Conservation (phyloP, 2,113 vertebrate species). For the Rhinolophus sinicus region DNA sequence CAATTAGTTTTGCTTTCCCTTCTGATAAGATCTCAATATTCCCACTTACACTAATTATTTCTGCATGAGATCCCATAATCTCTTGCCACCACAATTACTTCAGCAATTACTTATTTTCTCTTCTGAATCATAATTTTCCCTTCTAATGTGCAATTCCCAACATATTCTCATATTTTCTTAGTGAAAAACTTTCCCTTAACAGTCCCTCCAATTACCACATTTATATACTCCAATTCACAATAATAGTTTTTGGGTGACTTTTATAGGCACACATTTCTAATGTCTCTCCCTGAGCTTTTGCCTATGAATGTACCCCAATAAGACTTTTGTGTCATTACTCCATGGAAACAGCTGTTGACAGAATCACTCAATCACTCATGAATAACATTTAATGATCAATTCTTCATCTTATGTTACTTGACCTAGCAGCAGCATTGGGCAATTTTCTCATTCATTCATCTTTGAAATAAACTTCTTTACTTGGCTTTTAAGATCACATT, state of each 20-base stretch:
- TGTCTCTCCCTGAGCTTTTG: too few relatives aligned
- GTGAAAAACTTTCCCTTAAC: background rate
- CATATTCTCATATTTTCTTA: too few relatives aligned
- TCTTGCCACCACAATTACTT: background rate
- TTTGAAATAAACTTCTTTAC: too few relatives aligned
- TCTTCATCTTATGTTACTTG: background rate
- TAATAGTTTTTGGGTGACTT: background rate
- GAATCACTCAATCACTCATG: background rate
- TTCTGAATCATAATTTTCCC: background rate
- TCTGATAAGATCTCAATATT: background rate
- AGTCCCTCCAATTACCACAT: background rate
- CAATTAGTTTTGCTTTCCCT: background rate
- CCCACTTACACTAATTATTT: background rate
- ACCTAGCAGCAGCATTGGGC: background rate
- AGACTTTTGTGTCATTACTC: background rate
- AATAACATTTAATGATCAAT: background rate
- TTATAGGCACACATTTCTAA: too few relatives aligned
- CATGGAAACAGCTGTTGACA: background rate
- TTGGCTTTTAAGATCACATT: too few relatives aligned
- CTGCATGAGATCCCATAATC: background rate
- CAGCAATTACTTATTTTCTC: background rate
- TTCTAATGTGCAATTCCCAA: background rate
- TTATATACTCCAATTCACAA: background rate
- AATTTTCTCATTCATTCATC: too few relatives aligned
- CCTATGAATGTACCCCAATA: too few relatives aligned